These are phyloP conservation scores for Dendroctonus ponderosae DNA, from an alignment of 1,140 invertebrate species.

Conservation along the genomic window DNA sequence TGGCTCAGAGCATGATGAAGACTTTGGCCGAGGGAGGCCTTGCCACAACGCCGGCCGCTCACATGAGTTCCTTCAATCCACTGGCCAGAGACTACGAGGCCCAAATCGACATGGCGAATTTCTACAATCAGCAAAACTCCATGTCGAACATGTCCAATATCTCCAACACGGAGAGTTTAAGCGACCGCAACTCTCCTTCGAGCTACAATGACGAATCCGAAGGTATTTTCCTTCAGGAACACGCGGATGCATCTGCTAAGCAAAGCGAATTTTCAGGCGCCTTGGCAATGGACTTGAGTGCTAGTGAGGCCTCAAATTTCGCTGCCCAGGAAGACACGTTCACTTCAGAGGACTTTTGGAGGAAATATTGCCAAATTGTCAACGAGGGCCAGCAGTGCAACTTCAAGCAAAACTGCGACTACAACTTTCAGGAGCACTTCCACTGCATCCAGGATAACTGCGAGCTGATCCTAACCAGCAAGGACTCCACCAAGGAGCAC, in stretches of 20 bases:
- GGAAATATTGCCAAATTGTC: slow-evolving; percentile 62
- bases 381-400: slow-evolving; percentile 54
- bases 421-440: slow-evolving; percentile 73
- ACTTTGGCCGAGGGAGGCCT: slow-evolving; percentile 45
- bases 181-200: slow-evolving; percentile 48
- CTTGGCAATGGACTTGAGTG: slow-evolving; percentile 50
- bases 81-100: slow-evolving; percentile 43
- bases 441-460: slow-evolving; percentile 72
- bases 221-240: slow-evolving; percentile 6
- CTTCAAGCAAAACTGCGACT: slow-evolving; percentile 63
- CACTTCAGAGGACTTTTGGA: slow-evolving; percentile 58
- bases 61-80: slow-evolving; percentile 18
- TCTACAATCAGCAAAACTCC: slow-evolving; percentile 41
- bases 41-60: slow-evolving; percentile 25
- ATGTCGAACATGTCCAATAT: slow-evolving; percentile 43
- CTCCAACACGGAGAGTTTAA: slow-evolving; percentile 48
- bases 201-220: slow-evolving; percentile 47
- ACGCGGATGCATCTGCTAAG: background rate
- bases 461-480: slow-evolving; percentile 67
- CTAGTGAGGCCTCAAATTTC: slow-evolving; percentile 44
- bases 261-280: background rate
- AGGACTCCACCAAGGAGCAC: slow-evolving; percentile 80
- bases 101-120: slow-evolving; percentile 42
- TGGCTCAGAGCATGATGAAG: slow-evolving; percentile 51
- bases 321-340: slow-evolving; percentile 39